phyloP scores from a whole-genome alignment of 2,888 invertebrate species.

The Lepidocyrtinus sp. region DNA sequence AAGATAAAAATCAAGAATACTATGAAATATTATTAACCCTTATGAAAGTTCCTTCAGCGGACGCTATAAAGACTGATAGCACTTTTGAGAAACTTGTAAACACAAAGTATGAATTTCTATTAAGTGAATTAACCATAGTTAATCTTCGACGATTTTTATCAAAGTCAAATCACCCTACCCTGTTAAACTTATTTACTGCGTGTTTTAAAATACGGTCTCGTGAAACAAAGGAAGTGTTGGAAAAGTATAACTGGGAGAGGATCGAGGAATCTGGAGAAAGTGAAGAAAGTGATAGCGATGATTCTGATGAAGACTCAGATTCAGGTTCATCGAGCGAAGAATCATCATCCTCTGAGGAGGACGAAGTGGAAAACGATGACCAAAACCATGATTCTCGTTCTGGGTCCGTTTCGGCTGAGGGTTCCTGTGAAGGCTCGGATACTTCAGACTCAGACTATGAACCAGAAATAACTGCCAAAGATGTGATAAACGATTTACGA shows the following conservation, averaged over 20 bases:
- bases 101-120: constrained; percentile 34
- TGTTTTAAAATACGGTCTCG: constrained; percentile 38
- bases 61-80: constrained; percentile 47
- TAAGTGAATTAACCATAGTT: constrained; percentile 55
- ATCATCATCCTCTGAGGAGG: too few species aligned
- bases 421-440: not conserved
- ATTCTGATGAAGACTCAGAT: too few species aligned
- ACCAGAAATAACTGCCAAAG: constrained; percentile 17
- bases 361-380: constrained; percentile 4
- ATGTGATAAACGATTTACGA: constrained; percentile 49
- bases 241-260: constrained; percentile 39
- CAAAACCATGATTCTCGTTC: not conserved
- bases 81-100: constrained; percentile 9
- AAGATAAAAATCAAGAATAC: constrained; percentile 57
- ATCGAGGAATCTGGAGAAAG: constrained; percentile 9
- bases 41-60: constrained; percentile 50
- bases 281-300: not conserved
- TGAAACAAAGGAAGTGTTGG: constrained; percentile 49
- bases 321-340: too few species aligned
- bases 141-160: constrained; percentile 57
- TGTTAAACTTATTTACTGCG: constrained; percentile 61
- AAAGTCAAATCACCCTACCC: constrained; percentile 41
- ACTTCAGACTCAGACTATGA: not conserved
- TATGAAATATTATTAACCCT: constrained; percentile 47
- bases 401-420: too few species aligned